phyloP scores from a whole-genome alignment of 1,140 invertebrate genomes.

The Philopotamus ludificatus region DNA sequence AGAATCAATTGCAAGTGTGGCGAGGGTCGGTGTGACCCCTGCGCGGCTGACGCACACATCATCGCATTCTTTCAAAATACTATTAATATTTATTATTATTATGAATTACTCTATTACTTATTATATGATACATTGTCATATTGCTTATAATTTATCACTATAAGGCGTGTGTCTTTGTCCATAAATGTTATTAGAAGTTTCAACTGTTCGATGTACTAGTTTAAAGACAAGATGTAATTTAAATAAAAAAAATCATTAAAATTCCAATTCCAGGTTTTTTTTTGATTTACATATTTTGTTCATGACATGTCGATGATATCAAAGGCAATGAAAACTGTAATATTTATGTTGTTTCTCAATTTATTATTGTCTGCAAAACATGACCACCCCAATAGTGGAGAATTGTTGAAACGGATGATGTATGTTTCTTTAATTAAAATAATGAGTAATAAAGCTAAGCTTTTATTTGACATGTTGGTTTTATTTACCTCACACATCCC shows the following conservation, averaged over 20 bases:
- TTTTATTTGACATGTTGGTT: slow-evolving; percentile 55
- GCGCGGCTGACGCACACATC: slow-evolving; percentile 35
- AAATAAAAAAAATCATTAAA: slow-evolving; percentile 43
- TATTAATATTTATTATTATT: slow-evolving; percentile 53
- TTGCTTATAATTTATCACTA: slow-evolving; percentile 57
- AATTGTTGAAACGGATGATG: slow-evolving; percentile 55
- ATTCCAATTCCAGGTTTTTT: slow-evolving; percentile 41
- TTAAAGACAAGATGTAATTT: slow-evolving; percentile 43
- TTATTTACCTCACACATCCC: slow-evolving; percentile 48
- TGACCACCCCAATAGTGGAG: slow-evolving; percentile 35
- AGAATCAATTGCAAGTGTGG: slow-evolving; percentile 27
- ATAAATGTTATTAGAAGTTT: slow-evolving; percentile 56
- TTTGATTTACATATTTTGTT: slow-evolving; percentile 41
- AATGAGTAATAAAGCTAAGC: slow-evolving; percentile 60
- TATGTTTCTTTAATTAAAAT: slow-evolving; percentile 58
- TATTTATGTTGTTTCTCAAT: slow-evolving; percentile 9
- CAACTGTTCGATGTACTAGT: slow-evolving; percentile 56
- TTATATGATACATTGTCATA: slow-evolving; percentile 56
- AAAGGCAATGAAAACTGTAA: slow-evolving; percentile 36
- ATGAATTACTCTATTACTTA: slow-evolving; percentile 51
- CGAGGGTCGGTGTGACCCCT: not conserved
- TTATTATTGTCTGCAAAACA: slow-evolving; percentile 40
- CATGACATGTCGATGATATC: slow-evolving; percentile 39
- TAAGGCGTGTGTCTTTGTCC: slow-evolving; percentile 57
- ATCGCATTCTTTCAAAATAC: slow-evolving; percentile 36